Evolutionary conservation across 2,888 invertebrate species (phyloP).

Genomic region (Andrena fulva): DNA sequence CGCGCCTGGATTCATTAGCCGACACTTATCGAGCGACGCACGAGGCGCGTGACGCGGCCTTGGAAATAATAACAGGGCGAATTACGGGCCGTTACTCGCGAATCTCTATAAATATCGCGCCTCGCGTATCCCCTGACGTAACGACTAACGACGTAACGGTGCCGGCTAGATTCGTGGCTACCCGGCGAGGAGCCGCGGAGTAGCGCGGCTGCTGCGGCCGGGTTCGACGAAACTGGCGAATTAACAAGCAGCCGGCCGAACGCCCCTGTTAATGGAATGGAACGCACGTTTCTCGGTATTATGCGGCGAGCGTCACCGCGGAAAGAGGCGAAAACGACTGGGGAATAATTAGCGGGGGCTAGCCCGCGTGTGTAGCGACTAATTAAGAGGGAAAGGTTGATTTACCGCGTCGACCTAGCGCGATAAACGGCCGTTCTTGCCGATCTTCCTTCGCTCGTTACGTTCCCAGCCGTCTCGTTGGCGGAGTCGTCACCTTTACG

Average conservation of each 20-base stretch:
- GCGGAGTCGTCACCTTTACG: slow-evolving; percentile 46
- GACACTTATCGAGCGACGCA: background rate
- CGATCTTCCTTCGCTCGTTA: slow-evolving; percentile 37
- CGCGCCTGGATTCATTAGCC: background rate
- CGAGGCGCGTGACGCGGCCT: background rate
- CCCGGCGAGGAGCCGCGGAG: background rate
- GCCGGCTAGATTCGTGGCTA: background rate
- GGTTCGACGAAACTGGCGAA: slow-evolving; percentile 20
- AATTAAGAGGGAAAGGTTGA: slow-evolving; percentile 65
- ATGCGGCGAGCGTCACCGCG: slow-evolving; percentile 20
- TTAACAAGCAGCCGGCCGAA: slow-evolving; percentile 9
- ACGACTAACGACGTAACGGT: slow-evolving; percentile 8
- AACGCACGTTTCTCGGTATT: slow-evolving; percentile 34
- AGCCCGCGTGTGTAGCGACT: slow-evolving; percentile 36
- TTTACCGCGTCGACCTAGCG: slow-evolving; percentile 49
- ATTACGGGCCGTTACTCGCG: background rate
- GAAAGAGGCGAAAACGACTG: slow-evolving; percentile 6
- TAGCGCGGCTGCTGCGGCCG: background rate
- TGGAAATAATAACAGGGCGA: slow-evolving; percentile 12
- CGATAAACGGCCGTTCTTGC: slow-evolving; percentile 10
- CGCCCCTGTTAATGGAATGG: slow-evolving; percentile 15
- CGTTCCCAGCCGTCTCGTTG: slow-evolving; percentile 43
- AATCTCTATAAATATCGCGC: background rate
- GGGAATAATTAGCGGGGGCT: slow-evolving; percentile 55
- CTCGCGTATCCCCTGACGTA: background rate